Base-by-base conservation (phyloP, 2,797 vertebrate genomes). In the Sparus aurata region DNA sequence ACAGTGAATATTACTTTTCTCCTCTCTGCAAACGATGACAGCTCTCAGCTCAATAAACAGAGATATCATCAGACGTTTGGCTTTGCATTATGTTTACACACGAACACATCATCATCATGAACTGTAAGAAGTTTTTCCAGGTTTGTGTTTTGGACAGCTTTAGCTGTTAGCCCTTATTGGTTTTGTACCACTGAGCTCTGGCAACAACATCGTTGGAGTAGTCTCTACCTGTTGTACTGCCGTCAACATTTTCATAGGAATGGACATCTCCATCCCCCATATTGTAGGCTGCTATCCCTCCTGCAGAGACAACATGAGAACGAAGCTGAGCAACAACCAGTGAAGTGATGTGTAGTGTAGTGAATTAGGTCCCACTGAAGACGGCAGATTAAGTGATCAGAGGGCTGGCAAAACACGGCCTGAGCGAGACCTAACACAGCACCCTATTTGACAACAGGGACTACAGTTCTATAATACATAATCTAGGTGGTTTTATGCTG, bases 271-370 rank as follows among this genome's bases (percentile, higher is more conserved):
- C 1, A 11, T 65, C 69, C 2, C 90, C 90, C 46, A 25, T 50
- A 3, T 89, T 91, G 82, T 92, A 92, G 58, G 90, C 90, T 9
- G 87, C 89, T 20, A 68, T 89, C 2, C 43, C 90, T n/a, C 89
- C 83, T 92, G 73, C 17, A 59, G 16, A 52, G 4, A 80, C 11
- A 43, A 72, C 69, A 45, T 45, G 12, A 45, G 43, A 45, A 45
- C 43, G 1, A 45, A 15, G 43, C 4, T 34, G 34, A 34, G 43
- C 3, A 45, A 12, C 43, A 45, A 45, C 12, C 12, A 12, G 3
- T 45, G 43, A 45, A 15, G 34, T 34, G 34, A 34, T 73, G 0
- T 34, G 30, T 34, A 34, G 30, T 34, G 34, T 9, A 34, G 34
- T 34, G 34, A 34, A 34, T 34, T 34, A 34, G 34, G 34, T 34